A percentile compares a stretch with the other conserved stretches of the same genome.
phyloP scores from a whole-genome alignment of 2,888 invertebrate species.

The Drosophila picticornis region DNA sequence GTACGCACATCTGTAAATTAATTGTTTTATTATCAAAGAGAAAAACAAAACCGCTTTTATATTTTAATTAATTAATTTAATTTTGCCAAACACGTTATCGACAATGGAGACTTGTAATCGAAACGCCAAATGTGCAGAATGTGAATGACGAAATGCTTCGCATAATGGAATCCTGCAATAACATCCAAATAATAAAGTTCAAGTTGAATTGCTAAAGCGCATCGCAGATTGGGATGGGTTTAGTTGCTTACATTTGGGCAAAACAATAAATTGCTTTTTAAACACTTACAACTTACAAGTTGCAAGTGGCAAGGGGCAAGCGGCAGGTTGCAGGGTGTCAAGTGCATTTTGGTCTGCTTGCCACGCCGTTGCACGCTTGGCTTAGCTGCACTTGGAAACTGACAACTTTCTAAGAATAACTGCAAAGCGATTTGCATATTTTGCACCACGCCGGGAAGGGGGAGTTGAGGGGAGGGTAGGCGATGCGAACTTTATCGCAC shows the following conservation, averaged over 20 bases:
- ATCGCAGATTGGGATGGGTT: constrained; percentile 7
- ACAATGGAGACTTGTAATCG: neutral
- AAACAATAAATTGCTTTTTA: constrained; percentile 80
- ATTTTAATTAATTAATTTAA: neutral
- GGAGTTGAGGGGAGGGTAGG: neutral
- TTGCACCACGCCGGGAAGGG: constrained; percentile 38
- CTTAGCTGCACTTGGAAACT: constrained; percentile 62
- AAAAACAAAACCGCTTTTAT: neutral
- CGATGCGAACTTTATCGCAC: constrained; percentile 68
- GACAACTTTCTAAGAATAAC: constrained; percentile 79
- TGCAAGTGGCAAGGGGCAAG: constrained; percentile 35
- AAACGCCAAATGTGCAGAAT: neutral
- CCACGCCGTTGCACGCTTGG: constrained; percentile 55
- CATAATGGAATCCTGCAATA: neutral
- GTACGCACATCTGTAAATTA: neutral
- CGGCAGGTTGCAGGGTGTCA: constrained; percentile 45
- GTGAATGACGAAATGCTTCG: neutral
- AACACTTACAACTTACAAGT: constrained; percentile 75
- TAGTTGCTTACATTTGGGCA: constrained; percentile 34
- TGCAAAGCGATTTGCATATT: constrained; percentile 80
- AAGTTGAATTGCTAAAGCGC: constrained; percentile 4
- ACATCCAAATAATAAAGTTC: neutral
- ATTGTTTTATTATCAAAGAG: neutral
- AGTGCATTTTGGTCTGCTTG: constrained; percentile 44
- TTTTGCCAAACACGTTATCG: neutral